These are phyloP conservation scores for Radopholus similis DNA, from an alignment of 1,140 invertebrate species.

Conservation along the genomic window DNA sequence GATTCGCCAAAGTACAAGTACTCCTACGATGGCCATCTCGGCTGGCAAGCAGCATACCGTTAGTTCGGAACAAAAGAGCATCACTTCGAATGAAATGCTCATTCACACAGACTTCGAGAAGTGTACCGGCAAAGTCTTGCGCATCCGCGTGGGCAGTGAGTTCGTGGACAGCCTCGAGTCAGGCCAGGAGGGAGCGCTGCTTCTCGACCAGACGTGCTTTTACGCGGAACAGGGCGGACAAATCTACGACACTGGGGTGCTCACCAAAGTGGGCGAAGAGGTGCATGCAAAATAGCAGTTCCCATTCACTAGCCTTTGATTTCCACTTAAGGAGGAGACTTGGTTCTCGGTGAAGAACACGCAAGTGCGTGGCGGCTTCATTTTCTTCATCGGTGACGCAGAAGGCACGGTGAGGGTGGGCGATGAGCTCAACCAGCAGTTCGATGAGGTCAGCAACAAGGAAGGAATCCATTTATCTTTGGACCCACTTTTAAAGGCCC, in stretches of 20 bases:
- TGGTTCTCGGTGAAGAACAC: slow-evolving; percentile 91
- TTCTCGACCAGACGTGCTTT: slow-evolving; percentile 85
- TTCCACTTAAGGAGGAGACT: slow-evolving; percentile 65
- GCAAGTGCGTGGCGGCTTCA: slow-evolving; percentile 90
- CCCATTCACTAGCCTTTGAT: background rate
- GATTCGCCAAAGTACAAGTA: slow-evolving; percentile 90
- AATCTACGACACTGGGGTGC: slow-evolving; percentile 91
- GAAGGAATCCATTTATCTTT: no score
- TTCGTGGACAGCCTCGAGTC: slow-evolving; percentile 80
- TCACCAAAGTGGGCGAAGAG: slow-evolving; percentile 80
- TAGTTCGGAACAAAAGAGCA: slow-evolving; percentile 25
- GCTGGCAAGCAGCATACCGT: slow-evolving; percentile 70
- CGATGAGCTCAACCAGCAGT: slow-evolving; percentile 75
- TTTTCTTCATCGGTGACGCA: slow-evolving; percentile 77
- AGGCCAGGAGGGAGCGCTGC: slow-evolving; percentile 83
- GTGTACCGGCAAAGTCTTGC: slow-evolving; percentile 64
- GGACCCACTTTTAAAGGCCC: slow-evolving; percentile 44
- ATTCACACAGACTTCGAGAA: slow-evolving; percentile 62
- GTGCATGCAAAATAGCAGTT: slow-evolving; percentile 39
- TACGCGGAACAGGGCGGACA: slow-evolving; percentile 93
- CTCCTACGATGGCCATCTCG: slow-evolving; percentile 65
- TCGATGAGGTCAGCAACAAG: slow-evolving; percentile 76
- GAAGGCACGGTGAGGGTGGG: slow-evolving; percentile 76
- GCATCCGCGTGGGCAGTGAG: slow-evolving; percentile 71
- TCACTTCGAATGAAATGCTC: no score